A percentile compares a stretch with the other conserved stretches of the same genome.
These are phyloP conservation scores for Panurus biarmicus DNA, from an alignment of 2,113 vertebrate genomes.

Conservation along the genomic window DNA sequence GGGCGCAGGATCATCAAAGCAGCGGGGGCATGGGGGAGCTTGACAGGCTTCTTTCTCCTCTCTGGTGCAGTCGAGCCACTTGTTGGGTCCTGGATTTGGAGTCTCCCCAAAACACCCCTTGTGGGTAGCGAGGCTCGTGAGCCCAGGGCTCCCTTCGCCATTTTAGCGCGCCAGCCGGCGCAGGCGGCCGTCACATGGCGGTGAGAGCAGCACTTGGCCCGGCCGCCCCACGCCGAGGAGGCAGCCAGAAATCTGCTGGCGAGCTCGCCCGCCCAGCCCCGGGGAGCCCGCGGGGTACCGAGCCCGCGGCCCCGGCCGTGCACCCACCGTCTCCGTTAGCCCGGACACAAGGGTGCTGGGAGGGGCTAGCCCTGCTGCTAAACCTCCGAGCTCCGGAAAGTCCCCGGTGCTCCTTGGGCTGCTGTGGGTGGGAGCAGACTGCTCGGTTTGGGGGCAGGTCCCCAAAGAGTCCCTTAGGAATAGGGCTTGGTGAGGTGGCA, in stretches of 20 bases:
- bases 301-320: fast-evolving
- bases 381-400: neutral
- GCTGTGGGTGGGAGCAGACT: neutral
- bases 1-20: too few relatives aligned
- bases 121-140: neutral
- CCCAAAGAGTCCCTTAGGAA: neutral
- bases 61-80: fast-evolving
- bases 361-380: neutral
- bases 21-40: fast-evolving
- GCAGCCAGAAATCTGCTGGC: conserved; percentile 36
- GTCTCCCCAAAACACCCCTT: neutral
- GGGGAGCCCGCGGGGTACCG: neutral
- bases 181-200: conserved; percentile 42
- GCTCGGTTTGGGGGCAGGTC: neutral
- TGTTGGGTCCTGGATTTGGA: neutral
- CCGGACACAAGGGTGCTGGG: fast-evolving
- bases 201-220: conserved; percentile 31
- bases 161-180: neutral
- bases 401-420: neutral
- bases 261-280: neutral
- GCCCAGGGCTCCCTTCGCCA: neutral
- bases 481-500: neutral
- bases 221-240: neutral
- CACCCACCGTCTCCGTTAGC: fast-evolving
- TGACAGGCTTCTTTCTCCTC: neutral